Evolutionary conservation across 2,888 invertebrate genomes (phyloP), one percentile per base, ranked within the genome.

Genomic region (Caradrina clavipalpis): DNA sequence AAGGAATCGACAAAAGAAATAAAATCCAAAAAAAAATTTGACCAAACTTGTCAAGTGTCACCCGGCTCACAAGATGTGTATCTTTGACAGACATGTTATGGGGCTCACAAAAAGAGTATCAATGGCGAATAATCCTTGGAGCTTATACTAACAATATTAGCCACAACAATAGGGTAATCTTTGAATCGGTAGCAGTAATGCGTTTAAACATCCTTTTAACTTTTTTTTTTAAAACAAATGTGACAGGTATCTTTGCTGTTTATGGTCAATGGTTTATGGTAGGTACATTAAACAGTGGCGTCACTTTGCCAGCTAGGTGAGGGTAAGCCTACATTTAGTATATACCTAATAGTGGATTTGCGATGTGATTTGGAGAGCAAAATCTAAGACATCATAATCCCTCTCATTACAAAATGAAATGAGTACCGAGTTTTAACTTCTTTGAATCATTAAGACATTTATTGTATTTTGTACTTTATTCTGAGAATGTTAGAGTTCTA

Each of bases 91-190:
- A 64, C 66, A 58, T 69, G 79, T 66, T 69, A 64, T 22, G 68
- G 63, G 68, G n/a, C 47, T 5, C 62, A 84, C 76, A 78, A 78
- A 82, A 75, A 69, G 65, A 66, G 73, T 83, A 85, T 85, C 83
- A 82, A 82, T 86, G 73, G 69, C 71, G 56, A 69, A 72, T 85
- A 86, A 86, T 85, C 86, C 82, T 60, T 1, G 39, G 62, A 73
- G 76, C 78, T 78, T 73, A 78, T 71, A 74, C 80, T 82, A 87
- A 86, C 86, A 86, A 85, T 80, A 84, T 84, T 80, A 80, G 76
- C 74, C 72, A 26, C 71, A 72, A 86, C 87, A 87, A 86, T 83
- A 62, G 68, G 15, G 42, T 75, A 68, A 86, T 79, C 81, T 73
- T 63, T 66, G 69, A 64, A 79, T 80, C 82, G 77, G 85, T 82